Evolutionary conservation across 1,140 invertebrate genomes (phyloP), one percentile per base, ranked within the genome.

Genomic region (Platyscapa corneri): DNA sequence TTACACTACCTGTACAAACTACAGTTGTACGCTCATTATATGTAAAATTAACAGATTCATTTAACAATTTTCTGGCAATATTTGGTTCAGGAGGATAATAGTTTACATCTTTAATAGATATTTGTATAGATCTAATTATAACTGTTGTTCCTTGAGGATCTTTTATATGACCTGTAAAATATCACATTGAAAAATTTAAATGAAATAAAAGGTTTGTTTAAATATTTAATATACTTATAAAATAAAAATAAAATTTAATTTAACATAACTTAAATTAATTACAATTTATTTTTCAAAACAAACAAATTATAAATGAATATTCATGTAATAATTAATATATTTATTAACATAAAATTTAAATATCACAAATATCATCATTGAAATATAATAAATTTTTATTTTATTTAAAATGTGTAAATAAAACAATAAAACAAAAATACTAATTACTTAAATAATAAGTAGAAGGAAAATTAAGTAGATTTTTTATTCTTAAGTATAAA

Each of bases 31-130:
- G 95, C 46, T 96, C 95, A 92, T 95, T 95, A 88, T 95, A 93
- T 87, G 95, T 95, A 89, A 95, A 95, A 88, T 95, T 95, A 49
- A 98, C 97, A 64, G 97, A 96, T 93, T 98, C 97, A 91, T 97
- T 98, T 46, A 98, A 94, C 92, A 98, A 95, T 93, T 97, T 98
- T 90, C 96, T 95, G 70, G 97, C 97, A 84, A 97, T 89, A 70
- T 95, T 95, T n/a, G 96, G 96, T 90, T 97, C 96, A n/a, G 97
- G 96, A 5, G 97, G 96, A 88, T 96, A 95, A 89, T 94, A 94
- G 91, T 96, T 96, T 56, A 98, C 95, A 94, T 98, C 97, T 91
- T 96, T 95, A 87, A 98, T 95, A 23, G 95, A 95, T 85, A 99
- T 93, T 86, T 96, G 96, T n/a, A 97, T 94, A 89, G 97, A 97